phyloP scores from a whole-genome alignment of 2,797 vertebrate genomes.

The Diglossa cyanea region DNA sequence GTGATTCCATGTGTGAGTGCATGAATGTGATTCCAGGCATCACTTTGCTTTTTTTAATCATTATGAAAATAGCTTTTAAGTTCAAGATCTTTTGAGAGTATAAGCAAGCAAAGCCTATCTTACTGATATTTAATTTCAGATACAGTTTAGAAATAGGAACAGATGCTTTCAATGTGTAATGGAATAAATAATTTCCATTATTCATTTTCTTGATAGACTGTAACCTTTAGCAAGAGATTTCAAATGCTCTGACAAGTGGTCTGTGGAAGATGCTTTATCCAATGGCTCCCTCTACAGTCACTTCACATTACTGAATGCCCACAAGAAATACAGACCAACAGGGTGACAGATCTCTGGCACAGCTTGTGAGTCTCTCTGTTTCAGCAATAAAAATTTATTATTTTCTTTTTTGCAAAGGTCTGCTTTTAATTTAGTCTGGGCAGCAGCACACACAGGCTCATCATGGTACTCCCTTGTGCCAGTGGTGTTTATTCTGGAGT shows the following conservation, averaged over 20 bases:
- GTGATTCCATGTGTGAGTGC: not conserved
- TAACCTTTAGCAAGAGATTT: not conserved
- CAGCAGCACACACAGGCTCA: not conserved
- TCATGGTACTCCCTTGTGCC: not conserved
- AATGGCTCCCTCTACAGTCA: constrained; percentile 49
- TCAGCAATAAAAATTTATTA: not conserved
- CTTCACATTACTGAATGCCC: not conserved
- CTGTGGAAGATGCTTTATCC: not conserved
- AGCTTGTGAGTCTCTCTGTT: not conserved
- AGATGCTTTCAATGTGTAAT: not conserved
- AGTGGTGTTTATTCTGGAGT: not conserved
- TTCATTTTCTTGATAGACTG: not conserved
- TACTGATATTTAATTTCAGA: not conserved
- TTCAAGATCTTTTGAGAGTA: not conserved
- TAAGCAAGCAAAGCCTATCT: not conserved
- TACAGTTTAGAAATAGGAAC: not conserved
- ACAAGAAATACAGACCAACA: not conserved
- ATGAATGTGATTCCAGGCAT: not conserved
- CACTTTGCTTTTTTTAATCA: not conserved
- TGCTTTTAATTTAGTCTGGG: not conserved
- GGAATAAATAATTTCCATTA: not conserved
- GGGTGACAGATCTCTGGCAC: not conserved
- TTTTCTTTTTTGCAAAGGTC: not conserved
- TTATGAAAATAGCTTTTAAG: not conserved
- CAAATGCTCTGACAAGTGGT: not conserved